Evolutionary conservation across 2,797 vertebrate genomes (phyloP).

Genomic region (Cryptoprocta ferox): DNA sequence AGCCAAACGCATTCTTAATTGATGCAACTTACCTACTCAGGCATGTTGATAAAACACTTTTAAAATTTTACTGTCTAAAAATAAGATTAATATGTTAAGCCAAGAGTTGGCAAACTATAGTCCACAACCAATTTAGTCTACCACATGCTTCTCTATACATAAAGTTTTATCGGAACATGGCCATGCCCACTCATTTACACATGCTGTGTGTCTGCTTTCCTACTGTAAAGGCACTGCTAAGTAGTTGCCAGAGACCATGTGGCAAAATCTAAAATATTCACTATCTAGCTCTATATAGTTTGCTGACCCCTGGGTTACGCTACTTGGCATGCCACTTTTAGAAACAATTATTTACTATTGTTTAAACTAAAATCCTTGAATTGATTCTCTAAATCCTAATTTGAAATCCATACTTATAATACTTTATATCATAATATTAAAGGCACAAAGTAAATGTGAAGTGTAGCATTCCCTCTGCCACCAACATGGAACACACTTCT

Average conservation of each 20-base stretch:
- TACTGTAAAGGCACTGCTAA: neutral
- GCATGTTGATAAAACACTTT: neutral
- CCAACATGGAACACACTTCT: neutral
- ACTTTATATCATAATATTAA: slow-evolving; percentile 1
- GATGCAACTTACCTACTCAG: neutral
- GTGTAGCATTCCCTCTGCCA: neutral
- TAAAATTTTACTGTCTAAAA: slow-evolving; percentile 24
- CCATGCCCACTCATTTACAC: neutral
- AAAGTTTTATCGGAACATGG: slow-evolving; percentile 46
- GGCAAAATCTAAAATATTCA: slow-evolving; percentile 53
- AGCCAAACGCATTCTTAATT: neutral
- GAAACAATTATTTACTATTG: slow-evolving; percentile 1
- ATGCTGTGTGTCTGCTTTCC: neutral
- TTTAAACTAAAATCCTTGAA: slow-evolving; percentile 21
- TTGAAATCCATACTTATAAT: neutral
- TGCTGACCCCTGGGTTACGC: neutral
- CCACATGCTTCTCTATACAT: neutral
- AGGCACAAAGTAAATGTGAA: neutral
- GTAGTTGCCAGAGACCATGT: neutral
- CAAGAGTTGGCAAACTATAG: neutral
- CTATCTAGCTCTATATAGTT: neutral
- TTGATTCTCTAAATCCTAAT: neutral
- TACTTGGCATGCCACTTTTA: neutral
- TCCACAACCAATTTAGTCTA: neutral
- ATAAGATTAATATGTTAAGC: neutral